A percentile compares a stretch with the other conserved stretches of the same genome.
phyloP scores from a whole-genome alignment of 2,888 invertebrate genomes.

The Itoplectis maculator region DNA sequence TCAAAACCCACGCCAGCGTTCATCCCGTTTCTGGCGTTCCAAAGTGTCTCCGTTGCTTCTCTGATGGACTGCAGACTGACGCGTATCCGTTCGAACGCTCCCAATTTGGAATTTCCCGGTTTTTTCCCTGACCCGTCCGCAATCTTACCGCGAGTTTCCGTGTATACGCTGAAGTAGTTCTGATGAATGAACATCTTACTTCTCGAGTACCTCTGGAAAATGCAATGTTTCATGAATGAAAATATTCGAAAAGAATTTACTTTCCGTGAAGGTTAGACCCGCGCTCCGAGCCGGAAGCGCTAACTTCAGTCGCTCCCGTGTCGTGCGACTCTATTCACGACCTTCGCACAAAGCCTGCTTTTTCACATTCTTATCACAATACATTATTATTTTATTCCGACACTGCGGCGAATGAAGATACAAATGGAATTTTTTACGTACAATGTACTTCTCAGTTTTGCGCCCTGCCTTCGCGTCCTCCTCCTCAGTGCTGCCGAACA shows the following conservation, averaged over 20 bases:
- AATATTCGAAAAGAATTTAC: too few relatives aligned
- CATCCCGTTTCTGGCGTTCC: too few relatives aligned
- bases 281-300: too few relatives aligned
- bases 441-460: not conserved
- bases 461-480: not conserved
- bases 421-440: conserved; percentile 9
- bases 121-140: not conserved
- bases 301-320: too few relatives aligned
- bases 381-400: not conserved
- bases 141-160: conserved; percentile 18
- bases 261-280: too few relatives aligned
- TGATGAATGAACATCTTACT: conserved; percentile 31
- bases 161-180: conserved; percentile 40
- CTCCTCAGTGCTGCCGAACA: conserved; percentile 38
- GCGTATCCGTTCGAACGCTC: not conserved
- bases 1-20: too few relatives aligned
- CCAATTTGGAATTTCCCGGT: not conserved
- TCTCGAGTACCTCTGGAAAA: conserved; percentile 24
- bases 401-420: not conserved
- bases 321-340: too few relatives aligned
- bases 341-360: too few relatives aligned
- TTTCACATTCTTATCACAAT: not conserved
- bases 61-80: conserved; percentile 23
- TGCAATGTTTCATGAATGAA: not conserved
- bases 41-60: not conserved